These are phyloP conservation scores for Dasyurus viverrinus DNA, from an alignment of 2,113 vertebrate species.

Conservation along the genomic window DNA sequence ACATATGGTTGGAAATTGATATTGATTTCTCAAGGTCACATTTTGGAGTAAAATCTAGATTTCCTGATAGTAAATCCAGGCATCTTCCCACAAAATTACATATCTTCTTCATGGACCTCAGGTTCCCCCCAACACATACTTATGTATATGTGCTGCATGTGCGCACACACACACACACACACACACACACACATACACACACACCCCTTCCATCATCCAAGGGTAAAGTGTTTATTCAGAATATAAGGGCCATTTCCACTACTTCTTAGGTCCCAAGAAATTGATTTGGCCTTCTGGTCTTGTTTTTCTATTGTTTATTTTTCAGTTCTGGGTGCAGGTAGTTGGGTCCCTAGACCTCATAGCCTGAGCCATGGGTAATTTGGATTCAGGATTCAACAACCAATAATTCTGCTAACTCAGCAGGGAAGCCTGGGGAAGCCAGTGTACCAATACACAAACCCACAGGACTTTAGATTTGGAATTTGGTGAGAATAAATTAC, in stretches of 20 bases:
- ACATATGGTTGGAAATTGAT: neutral
- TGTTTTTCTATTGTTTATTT: neutral
- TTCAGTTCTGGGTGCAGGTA: neutral
- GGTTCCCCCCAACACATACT: neutral
- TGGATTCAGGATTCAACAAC: neutral
- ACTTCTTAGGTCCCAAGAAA: neutral
- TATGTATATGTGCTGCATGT: no score
- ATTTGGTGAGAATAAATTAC: neutral
- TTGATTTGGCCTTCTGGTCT: neutral
- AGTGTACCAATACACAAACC: neutral
- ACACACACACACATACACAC: neutral
- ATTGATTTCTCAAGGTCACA: neutral
- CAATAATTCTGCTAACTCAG: neutral
- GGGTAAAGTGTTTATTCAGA: neutral
- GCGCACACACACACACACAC: neutral
- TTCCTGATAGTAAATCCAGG: neutral
- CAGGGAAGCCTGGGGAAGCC: neutral
- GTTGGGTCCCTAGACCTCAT: neutral
- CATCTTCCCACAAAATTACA: neutral
- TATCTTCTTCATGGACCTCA: no score
- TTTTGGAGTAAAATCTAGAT: neutral
- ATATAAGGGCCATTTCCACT: neutral
- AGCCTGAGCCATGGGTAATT: neutral
- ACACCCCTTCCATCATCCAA: slow-evolving; percentile 15
- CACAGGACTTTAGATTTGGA: neutral